Evolutionary conservation across 1,140 invertebrate genomes (phyloP), one percentile per base, ranked within the genome.

Genomic region (Ylistrum balloti): DNA sequence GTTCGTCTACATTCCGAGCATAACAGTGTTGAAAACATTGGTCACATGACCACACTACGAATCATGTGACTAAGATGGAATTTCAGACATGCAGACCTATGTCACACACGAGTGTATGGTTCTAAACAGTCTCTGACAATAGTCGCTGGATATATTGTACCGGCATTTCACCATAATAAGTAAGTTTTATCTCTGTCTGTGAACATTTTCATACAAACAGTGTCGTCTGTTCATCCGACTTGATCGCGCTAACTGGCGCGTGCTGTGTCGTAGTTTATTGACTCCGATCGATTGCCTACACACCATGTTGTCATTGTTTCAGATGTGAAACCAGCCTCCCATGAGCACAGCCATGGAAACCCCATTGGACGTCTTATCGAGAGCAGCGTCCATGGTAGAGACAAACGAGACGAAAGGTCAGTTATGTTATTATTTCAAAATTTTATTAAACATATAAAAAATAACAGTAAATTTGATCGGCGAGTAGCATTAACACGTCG

Each of bases 341-440:
- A 33, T 85, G 74, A 88, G 35, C 85, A 88, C 45, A 92, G 35
- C 45, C 85, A 94, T 98, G 95, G 98, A 98, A 97, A 98, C 98
- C 91, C 98, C 98, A 89, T 96, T 99, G 95, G 98, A 99, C 95
- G 98, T 99, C 93, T 97, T 99, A 92, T 98, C 98, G 88, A 97
- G 98, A 95, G 98, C 98, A 90, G 98, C 98, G 33, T 98, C 98
- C n/a, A 98, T 99, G 98, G 97, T 98, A 86, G 93, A 95, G 92
- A 94, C 92, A 85, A 93, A 92, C 34, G 91, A 93, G 86, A 89
- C 56, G 33, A 90, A 91, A 88, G 91, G 92, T 94, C 86, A 92
- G 92, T 92, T 13, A n/a, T 33, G 35, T 10, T 85, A 7, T 28
- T 86, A 85, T 20, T 48, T 33, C 32, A 32, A 20, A 32, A 41